A percentile compares a stretch with the other conserved stretches of the same genome.
Evolutionary conservation across 2,113 vertebrate species (phyloP).

Genomic region (Copsychus sechellarum): DNA sequence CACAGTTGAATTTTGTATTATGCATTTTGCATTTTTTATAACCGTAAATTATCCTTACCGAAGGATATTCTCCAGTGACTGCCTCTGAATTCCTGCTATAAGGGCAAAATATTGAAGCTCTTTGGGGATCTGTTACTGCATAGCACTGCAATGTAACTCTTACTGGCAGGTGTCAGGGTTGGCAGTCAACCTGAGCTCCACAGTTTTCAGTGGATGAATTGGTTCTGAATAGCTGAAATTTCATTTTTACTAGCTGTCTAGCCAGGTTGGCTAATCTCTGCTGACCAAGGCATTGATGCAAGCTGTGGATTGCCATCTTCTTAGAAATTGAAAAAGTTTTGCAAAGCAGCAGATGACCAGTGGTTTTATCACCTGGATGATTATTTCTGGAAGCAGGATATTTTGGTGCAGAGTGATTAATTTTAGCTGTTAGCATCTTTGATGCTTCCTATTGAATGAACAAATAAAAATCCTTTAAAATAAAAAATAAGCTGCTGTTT

Average conservation of each 20-base stretch:
- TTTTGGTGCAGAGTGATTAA: background rate
- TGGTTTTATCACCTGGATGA: background rate
- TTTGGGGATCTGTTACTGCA: background rate
- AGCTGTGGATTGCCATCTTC: background rate
- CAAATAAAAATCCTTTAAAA: background rate
- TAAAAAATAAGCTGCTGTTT: background rate
- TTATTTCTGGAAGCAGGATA: conserved; percentile 23
- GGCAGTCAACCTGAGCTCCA: background rate
- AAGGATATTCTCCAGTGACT: background rate
- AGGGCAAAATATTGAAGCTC: background rate
- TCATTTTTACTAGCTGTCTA: background rate
- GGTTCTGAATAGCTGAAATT: background rate
- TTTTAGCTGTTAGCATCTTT: background rate
- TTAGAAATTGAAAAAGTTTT: background rate
- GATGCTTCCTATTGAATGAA: conserved; percentile 4
- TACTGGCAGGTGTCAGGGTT: background rate
- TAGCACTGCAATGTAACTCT: background rate
- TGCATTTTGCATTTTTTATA: background rate
- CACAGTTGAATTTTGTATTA: background rate
- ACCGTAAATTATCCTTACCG: background rate
- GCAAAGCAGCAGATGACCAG: background rate
- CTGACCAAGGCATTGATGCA: background rate
- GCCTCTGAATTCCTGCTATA: background rate
- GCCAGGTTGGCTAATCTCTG: background rate
- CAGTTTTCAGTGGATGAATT: background rate